These are phyloP conservation scores for Apolygus lucorum DNA, from an alignment of 1,140 invertebrate genomes.

Conservation along the genomic window DNA sequence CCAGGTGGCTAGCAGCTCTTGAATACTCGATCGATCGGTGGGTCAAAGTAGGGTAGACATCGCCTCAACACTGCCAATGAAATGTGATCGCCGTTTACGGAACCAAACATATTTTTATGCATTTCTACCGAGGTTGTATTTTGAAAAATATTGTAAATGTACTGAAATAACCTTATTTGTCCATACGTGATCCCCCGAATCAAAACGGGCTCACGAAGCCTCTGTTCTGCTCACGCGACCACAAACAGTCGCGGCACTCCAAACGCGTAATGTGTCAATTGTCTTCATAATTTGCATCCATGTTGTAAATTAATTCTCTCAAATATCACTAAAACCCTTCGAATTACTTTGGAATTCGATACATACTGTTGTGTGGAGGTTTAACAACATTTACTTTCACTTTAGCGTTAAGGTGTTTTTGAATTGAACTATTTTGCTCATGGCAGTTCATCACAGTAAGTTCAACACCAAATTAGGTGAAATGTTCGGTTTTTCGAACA, in stretches of 20 bases:
- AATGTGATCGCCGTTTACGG: conserved; percentile 4
- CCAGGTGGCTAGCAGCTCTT: conserved; percentile 87
- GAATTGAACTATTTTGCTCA: conserved; percentile 16
- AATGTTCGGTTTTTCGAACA: too few species aligned
- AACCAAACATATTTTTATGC: conserved; percentile 8
- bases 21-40: conserved; percentile 93
- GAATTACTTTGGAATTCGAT: too few species aligned
- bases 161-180: neutral
- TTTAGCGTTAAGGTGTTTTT: neutral
- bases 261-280: neutral
- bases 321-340: too few species aligned
- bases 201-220: too few species aligned
- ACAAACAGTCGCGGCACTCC: too few species aligned
- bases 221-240: too few species aligned
- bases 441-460: conserved; percentile 30
- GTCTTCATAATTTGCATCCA: conserved; percentile 7
- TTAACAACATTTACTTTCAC: too few species aligned
- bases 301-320: conserved; percentile 14
- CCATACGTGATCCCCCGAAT: neutral
- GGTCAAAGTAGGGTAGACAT: conserved; percentile 77
- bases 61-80: conserved; percentile 27
- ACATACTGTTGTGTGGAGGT: too few species aligned
- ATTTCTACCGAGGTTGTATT: conserved; percentile 21
- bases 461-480: conserved; percentile 31
- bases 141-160: neutral